phyloP scores from a whole-genome alignment of 2,888 invertebrate genomes.

The Spicauda simplicius region DNA sequence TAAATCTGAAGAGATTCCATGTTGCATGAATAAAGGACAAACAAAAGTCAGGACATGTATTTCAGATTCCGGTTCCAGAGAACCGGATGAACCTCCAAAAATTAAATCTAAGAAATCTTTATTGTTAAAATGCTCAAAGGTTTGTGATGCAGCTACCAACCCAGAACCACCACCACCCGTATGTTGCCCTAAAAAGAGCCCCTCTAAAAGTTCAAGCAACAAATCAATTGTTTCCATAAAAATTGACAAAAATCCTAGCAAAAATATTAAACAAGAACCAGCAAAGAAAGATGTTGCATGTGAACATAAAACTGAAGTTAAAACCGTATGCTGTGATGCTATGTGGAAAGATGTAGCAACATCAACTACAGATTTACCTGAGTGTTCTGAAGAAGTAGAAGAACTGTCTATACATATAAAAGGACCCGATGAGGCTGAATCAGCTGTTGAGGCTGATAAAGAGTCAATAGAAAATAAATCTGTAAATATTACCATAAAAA shows the following conservation, averaged over 20 bases:
- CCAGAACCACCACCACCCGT: constrained; percentile 6
- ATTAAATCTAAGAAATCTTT: background rate
- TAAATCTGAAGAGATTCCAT: constrained; percentile 5
- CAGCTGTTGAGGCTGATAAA: background rate
- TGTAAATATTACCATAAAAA: background rate
- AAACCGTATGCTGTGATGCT: constrained; percentile 6
- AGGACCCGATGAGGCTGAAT: background rate
- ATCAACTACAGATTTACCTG: constrained; percentile 15
- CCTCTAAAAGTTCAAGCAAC: background rate
- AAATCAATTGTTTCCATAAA: constrained; percentile 3
- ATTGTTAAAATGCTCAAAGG: background rate
- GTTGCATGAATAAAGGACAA: background rate
- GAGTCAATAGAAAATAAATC: background rate
- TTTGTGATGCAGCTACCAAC: background rate
- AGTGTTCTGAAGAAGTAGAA: constrained; percentile 4
- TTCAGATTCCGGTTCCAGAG: background rate
- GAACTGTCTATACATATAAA: constrained; percentile 13
- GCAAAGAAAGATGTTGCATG: constrained; percentile 10
- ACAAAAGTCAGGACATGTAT: constrained; percentile 8
- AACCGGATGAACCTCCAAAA: background rate
- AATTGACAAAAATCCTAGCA: constrained; percentile 2
- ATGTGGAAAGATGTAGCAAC: constrained; percentile 10
- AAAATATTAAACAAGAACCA: background rate
- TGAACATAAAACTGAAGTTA: background rate
- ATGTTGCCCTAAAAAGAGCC: constrained; percentile 8